A percentile compares a stretch with the other conserved stretches of the same genome.
phyloP scores from a whole-genome alignment of 2,888 invertebrate species.

The Chrysolina haemoptera region DNA sequence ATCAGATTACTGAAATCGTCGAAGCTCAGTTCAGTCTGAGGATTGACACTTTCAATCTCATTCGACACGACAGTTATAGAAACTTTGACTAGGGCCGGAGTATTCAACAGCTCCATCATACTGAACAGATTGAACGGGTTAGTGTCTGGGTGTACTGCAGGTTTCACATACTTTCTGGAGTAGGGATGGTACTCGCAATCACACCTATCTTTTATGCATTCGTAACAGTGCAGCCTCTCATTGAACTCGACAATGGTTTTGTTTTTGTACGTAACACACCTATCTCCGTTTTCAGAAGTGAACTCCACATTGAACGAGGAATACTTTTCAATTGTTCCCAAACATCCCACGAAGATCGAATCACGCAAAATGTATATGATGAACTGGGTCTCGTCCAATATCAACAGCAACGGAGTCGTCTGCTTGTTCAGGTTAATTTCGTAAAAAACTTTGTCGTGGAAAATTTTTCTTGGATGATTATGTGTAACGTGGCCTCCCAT shows the following conservation, averaged over 20 bases:
- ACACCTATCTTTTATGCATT: slow-evolving; percentile 4
- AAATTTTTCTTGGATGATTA: background rate
- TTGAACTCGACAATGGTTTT: slow-evolving; percentile 1
- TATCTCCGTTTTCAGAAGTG: background rate
- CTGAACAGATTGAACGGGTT: background rate
- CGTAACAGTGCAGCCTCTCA: slow-evolving; percentile 10
- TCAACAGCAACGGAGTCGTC: slow-evolving; percentile 9
- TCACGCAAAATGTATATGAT: slow-evolving; percentile 7
- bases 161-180: slow-evolving; percentile 2
- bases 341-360: slow-evolving; percentile 1
- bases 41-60: background rate
- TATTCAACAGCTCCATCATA: slow-evolving; percentile 5
- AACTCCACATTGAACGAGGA: background rate
- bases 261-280: background rate
- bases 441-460: background rate
- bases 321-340: background rate
- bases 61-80: background rate
- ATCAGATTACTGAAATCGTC: background rate
- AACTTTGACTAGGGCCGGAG: slow-evolving; percentile 8
- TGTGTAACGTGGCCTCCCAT: background rate
- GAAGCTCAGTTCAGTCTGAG: background rate
- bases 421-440: background rate
- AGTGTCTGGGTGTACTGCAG: background rate
- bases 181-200: background rate
- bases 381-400: background rate